A percentile compares a stretch with the other conserved stretches of the same genome.
phyloP scores from a whole-genome alignment of 2,888 invertebrate species.

The Odontocerum albicorne region DNA sequence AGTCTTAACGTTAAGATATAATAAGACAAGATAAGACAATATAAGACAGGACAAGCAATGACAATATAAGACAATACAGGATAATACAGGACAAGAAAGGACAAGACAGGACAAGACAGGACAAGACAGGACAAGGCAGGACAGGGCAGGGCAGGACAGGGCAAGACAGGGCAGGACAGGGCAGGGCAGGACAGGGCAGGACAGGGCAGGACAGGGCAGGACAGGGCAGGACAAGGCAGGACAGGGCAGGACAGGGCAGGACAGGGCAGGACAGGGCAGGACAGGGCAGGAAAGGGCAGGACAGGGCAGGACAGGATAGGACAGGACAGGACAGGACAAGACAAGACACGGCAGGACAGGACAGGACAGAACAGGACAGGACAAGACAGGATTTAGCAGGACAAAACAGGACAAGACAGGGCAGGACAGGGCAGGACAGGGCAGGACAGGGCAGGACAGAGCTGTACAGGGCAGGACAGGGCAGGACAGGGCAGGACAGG shows the following conservation, averaged over 20 bases:
- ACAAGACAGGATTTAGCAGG: conserved; percentile 22
- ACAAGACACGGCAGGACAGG: no score
- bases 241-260: conserved; percentile 23
- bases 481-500: conserved; percentile 27
- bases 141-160: conserved; percentile 25
- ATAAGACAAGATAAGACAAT: conserved; percentile 31
- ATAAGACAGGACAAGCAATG: conserved; percentile 23
- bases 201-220: conserved; percentile 21
- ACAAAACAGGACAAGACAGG: conserved; percentile 17
- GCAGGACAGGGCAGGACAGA: conserved; percentile 17
- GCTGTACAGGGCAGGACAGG: conserved; percentile 25
- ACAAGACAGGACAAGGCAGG: conserved; percentile 39
- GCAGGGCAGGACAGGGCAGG: conserved; percentile 20
- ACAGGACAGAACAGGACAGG: conserved; percentile 23
- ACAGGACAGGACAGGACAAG: conserved; percentile 27
- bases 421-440: conserved; percentile 18
- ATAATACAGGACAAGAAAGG: conserved; percentile 32
- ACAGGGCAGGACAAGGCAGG: conserved; percentile 26
- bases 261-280: no score
- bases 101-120: conserved; percentile 29
- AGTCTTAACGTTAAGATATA: no score
- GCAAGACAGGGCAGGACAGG: conserved; percentile 19
- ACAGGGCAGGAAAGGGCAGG: conserved; percentile 20
- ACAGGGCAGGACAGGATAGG: conserved; percentile 21
- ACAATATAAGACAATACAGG: conserved; percentile 21